phyloP scores from a whole-genome alignment of 2,113 vertebrate genomes.

The Hippocampus mohnikei region DNA sequence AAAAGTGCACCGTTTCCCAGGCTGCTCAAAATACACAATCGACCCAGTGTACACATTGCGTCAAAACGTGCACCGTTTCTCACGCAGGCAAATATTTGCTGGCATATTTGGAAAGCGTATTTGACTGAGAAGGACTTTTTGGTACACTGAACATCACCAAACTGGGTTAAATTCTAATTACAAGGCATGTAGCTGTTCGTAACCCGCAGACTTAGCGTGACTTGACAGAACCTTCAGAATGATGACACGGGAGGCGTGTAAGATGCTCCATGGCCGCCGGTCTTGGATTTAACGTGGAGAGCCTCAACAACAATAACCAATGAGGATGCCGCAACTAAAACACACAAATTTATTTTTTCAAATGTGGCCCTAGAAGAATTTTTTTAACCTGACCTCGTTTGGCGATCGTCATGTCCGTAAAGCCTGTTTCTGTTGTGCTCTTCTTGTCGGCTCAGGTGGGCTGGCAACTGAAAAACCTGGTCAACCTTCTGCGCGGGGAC shows the following conservation, averaged over 20 bases:
- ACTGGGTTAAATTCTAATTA: conserved; percentile 51
- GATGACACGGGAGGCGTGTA: conserved; percentile 18
- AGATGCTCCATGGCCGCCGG: conserved; percentile 22
- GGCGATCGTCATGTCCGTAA: too few relatives aligned
- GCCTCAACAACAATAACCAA: conserved; percentile 6
- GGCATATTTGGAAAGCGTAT: conserved; percentile 49
- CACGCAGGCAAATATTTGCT: conserved; percentile 34
- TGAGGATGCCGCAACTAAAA: not conserved
- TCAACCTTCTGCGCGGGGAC: conserved; percentile 74
- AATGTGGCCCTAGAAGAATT: not conserved
- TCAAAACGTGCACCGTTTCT: conserved; percentile 21
- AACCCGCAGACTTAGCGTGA: conserved; percentile 17
- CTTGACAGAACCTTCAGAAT: conserved; percentile 14
- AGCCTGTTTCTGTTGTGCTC: not conserved
- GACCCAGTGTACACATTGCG: conserved; percentile 1
- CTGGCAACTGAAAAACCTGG: conserved; percentile 78
- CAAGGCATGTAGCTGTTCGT: conserved; percentile 32
- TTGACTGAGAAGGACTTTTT: conserved; percentile 30
- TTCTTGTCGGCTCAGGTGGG: conserved; percentile 64
- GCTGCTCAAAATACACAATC: conserved; percentile 20
- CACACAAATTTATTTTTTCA: not conserved
- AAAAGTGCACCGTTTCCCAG: conserved; percentile 32
- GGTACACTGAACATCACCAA: conserved; percentile 42
- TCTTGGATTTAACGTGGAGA: conserved; percentile 14
- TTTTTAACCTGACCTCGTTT: too few relatives aligned